Percentiles rank a stretch among this genome's conserved stretches.
phyloP scores from a whole-genome alignment of 92 coral and sea anemone species.

The Plumapathes pennacea region DNA sequence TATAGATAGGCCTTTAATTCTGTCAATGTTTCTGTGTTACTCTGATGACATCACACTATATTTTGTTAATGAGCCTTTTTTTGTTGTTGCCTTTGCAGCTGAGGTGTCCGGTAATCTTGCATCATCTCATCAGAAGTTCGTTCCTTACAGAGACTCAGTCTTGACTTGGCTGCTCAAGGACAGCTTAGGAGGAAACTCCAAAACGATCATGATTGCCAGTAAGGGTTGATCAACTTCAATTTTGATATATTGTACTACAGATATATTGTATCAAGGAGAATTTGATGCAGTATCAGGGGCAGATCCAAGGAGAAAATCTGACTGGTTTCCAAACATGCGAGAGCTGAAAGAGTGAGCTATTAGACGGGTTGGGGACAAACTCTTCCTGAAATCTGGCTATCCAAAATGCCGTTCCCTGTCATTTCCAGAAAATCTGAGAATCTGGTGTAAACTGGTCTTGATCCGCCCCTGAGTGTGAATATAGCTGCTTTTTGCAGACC shows the following conservation, averaged over 20 bases:
- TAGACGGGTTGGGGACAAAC: too few species aligned
- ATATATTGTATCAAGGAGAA: not conserved
- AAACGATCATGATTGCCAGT: slow-evolving; percentile 98
- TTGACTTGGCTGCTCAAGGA: slow-evolving; percentile 96
- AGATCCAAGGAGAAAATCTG: not conserved
- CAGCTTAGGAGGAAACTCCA: slow-evolving; percentile 97
- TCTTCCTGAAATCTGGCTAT: too few species aligned
- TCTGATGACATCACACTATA: not conserved
- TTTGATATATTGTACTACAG: not conserved
- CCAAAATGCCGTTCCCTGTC: too few species aligned
- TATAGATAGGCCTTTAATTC: too few species aligned
- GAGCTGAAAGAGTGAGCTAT: too few species aligned
- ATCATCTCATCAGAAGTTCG: slow-evolving; percentile 80
- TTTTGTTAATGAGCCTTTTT: not conserved
- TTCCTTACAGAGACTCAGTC: slow-evolving; percentile 96
- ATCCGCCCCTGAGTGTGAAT: too few species aligned
- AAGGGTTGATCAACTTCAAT: slow-evolving; percentile 15
- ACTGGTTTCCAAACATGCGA: too few species aligned
- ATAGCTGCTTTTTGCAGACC: too few species aligned
- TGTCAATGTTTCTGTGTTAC: not conserved
- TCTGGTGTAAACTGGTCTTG: too few species aligned
- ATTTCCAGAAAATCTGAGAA: too few species aligned
- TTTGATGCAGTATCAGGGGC: too few species aligned
- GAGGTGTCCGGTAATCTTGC: too few species aligned
- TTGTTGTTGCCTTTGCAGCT: slow-evolving; percentile 84